Evolutionary conservation across 1,140 invertebrate genomes (phyloP).

Genomic region (Thaumatotibia leucotreta): DNA sequence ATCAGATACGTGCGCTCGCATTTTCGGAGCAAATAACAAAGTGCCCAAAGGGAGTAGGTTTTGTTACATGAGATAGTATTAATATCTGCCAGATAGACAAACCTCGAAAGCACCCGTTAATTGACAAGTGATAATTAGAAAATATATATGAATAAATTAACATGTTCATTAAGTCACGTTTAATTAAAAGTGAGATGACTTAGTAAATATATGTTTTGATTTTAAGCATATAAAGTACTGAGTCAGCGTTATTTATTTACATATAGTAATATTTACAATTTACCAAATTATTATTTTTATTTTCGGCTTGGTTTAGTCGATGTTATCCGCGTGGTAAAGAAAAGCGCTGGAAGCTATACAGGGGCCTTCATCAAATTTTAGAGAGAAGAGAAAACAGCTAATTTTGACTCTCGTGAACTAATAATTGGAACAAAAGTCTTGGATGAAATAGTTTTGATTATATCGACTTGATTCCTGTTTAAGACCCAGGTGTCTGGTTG

Average conservation of each 20-base stretch:
- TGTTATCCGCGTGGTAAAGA: slow-evolving; percentile 38
- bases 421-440: background rate
- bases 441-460: background rate
- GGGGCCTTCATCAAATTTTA: background rate
- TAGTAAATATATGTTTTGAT: slow-evolving; percentile 65
- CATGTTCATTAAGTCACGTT: slow-evolving; percentile 67
- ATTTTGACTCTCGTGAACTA: background rate
- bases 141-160: slow-evolving; percentile 68
- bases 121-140: slow-evolving; percentile 69
- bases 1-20: slow-evolving; percentile 24
- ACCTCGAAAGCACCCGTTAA: slow-evolving; percentile 42
- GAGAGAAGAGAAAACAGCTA: background rate
- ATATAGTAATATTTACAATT: slow-evolving; percentile 74
- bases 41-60: slow-evolving; percentile 31
- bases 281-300: slow-evolving; percentile 72
- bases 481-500: background rate
- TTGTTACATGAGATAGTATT: slow-evolving; percentile 38
- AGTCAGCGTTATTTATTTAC: slow-evolving; percentile 74
- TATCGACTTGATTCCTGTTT: background rate
- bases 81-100: slow-evolving; percentile 41
- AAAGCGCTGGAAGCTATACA: background rate
- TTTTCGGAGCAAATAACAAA: slow-evolving; percentile 16
- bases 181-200: slow-evolving; percentile 66
- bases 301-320: slow-evolving; percentile 66
- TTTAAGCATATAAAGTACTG: slow-evolving; percentile 61